These are phyloP conservation scores for Microcebus murinus DNA, from an alignment of 2,113 vertebrate genomes.

Conservation along the genomic window DNA sequence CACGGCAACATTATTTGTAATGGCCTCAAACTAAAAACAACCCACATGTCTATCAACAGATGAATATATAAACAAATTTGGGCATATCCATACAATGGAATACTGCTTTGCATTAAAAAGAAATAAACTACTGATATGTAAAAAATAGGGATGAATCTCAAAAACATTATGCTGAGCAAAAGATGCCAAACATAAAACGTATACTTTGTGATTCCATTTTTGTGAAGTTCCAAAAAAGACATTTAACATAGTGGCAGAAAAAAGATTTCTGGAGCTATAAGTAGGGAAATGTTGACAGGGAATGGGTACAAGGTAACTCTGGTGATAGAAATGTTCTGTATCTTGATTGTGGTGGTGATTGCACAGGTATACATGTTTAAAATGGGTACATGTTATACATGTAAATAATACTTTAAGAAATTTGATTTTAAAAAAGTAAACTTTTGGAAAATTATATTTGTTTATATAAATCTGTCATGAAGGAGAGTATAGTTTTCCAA, in stretches of 20 bases:
- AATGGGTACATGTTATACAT: neutral
- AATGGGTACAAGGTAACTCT: too few relatives aligned
- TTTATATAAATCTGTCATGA: neutral
- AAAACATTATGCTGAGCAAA: neutral
- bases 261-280: neutral
- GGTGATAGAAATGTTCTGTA: neutral
- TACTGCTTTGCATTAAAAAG: neutral
- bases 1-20: neutral
- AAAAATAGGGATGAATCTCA: neutral
- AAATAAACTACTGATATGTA: neutral
- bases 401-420: neutral
- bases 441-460: neutral
- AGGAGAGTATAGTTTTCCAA: neutral
- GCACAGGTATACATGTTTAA: neutral
- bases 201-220: too few relatives aligned
- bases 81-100: neutral
- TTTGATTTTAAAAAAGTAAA: neutral
- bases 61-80: neutral
- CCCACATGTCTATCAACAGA: neutral
- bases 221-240: too few relatives aligned
- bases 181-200: neutral
- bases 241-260: neutral
- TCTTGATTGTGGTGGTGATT: neutral
- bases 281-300: fast-evolving
- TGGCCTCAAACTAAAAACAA: neutral